These are phyloP conservation scores for Amia ocellicauda DNA, from an alignment of 2,113 vertebrate genomes.

Conservation along the genomic window DNA sequence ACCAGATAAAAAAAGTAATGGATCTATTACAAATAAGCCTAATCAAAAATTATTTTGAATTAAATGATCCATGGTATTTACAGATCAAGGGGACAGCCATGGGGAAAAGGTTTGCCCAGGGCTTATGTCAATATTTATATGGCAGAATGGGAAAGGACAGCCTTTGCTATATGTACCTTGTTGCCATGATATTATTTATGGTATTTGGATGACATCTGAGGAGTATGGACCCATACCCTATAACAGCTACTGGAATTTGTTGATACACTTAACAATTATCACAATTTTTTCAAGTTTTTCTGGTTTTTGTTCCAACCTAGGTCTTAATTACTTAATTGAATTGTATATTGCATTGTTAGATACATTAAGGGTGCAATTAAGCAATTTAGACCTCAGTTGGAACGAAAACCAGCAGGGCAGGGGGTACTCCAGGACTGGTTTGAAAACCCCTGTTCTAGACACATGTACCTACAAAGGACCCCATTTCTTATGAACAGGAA, in stretches of 20 bases:
- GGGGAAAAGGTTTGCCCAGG: slow-evolving; percentile 15
- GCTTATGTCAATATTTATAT: slow-evolving; percentile 18
- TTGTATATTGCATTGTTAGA: background rate
- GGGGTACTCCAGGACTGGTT: no score
- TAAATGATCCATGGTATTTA: background rate
- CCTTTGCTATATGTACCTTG: background rate
- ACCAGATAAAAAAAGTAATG: background rate
- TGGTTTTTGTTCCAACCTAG: no score
- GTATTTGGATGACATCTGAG: slow-evolving; percentile 20
- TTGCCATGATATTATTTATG: background rate
- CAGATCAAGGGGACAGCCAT: slow-evolving; percentile 11
- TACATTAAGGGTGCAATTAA: background rate
- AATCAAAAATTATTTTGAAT: slow-evolving; percentile 7
- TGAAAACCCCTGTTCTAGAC: no score
- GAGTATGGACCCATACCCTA: background rate
- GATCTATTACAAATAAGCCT: background rate
- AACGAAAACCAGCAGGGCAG: no score
- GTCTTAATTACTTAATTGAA: no score
- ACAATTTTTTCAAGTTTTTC: background rate
- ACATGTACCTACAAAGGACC: background rate
- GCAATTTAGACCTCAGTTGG: no score
- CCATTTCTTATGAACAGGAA: background rate
- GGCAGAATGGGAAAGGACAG: slow-evolving; percentile 15
- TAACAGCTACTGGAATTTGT: background rate
- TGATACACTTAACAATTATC: background rate